Evolutionary conservation across 2,113 vertebrate species (phyloP), one percentile per base, ranked within the genome.

Genomic region (Cryptomyrus ogoouensis): DNA sequence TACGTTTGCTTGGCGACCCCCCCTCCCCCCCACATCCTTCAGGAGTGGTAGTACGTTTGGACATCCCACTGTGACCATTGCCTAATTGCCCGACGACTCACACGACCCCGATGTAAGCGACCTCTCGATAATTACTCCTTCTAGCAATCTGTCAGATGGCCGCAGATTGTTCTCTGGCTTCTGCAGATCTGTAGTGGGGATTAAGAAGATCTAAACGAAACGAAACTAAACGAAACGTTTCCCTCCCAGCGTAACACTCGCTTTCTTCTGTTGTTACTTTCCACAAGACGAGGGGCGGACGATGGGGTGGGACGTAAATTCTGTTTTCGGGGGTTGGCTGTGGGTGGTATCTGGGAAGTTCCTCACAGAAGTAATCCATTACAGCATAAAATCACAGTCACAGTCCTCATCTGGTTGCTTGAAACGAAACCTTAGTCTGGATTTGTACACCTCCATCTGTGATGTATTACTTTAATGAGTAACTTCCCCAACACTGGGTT

Each of bases 111-210:
- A 92, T 92, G 91, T 92, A 93, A 90, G 91, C 89, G 53, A 31
- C 52, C 88, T 90, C 91, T 90, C 88, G 92, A 92, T 90, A 93
- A 90, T 91, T 91, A 89, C 93, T 93, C 93, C 92, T 91, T 92
- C 94, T 88, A 53, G 91, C 93, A 91, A 89, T 89, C 91, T 93
- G 92, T 91, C 92, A 92, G 92, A 94, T 95, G 93, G 91, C 91
- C 91, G 92, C 93, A 93, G 94, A 93, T 95, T 95, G 94, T 95
- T 91, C 92, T 92, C 93, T 93, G 93, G 93, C 93, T 94, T 94
- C 94, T 94, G 93, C 93, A 93, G 93, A 94, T 93, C 92, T 95
- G 94, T 95, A 95, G 93, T 92, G 88, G 91, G 95, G 95, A 95
- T 96, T 95, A 95, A 90, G 89, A 90, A 91, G 93, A 90, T 95